Conservation (phyloP, 2,888 invertebrate genomes). For the Hyalella azteca region DNA sequence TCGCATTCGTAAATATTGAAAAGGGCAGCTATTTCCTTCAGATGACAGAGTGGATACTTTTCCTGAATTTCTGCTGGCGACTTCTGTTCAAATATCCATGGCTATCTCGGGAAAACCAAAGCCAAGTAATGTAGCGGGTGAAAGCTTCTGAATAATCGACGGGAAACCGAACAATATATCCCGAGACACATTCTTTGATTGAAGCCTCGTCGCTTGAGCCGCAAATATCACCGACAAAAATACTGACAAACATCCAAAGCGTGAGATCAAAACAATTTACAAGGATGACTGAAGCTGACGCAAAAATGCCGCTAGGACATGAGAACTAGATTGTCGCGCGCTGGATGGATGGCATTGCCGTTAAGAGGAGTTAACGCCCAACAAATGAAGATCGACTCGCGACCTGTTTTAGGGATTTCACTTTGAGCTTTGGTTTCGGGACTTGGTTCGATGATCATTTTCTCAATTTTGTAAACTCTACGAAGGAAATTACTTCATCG, state of each 20-base stretch:
- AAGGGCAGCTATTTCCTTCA: not conserved
- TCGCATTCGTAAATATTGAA: conserved; percentile 10
- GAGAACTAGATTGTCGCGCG: conserved; percentile 25
- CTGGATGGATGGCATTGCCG: conserved; percentile 5
- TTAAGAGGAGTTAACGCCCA: not conserved
- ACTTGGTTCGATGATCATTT: too few relatives aligned
- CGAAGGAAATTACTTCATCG: too few relatives aligned
- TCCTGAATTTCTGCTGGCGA: not conserved
- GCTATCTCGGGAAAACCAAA: not conserved
- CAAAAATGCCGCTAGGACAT: not conserved
- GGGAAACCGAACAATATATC: conserved; percentile 13
- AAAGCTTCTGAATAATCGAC: conserved; percentile 20
- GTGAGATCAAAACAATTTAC: conserved; percentile 35
- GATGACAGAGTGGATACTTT: conserved; percentile 4
- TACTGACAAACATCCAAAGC: conserved; percentile 27
- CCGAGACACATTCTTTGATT: conserved; percentile 18
- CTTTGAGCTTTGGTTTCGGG: not conserved
- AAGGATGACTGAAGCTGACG: not conserved
- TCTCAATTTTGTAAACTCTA: too few relatives aligned
- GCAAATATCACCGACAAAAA: conserved; percentile 27
- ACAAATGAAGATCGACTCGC: conserved; percentile 15
- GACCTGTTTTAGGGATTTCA: not conserved
- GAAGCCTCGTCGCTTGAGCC: conserved; percentile 1
- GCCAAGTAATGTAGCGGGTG: conserved; percentile 25
- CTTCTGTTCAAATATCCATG: conserved; percentile 26